Evolutionary conservation across 2,888 invertebrate species (phyloP).

Genomic region (Chrysodeixis includens): DNA sequence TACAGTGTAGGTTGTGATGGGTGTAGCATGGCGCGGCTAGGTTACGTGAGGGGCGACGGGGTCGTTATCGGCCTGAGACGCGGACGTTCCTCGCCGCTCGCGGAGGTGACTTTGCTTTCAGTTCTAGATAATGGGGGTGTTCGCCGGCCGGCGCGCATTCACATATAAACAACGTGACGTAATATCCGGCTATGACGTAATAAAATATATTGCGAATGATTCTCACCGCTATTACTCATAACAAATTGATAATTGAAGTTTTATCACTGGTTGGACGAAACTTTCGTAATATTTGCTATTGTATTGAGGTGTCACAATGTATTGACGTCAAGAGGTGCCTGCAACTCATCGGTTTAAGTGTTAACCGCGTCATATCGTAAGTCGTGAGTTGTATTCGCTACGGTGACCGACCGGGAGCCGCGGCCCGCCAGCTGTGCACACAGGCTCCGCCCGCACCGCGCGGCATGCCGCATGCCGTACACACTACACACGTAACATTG

Average conservation of each 20-base stretch:
- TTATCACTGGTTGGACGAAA: conserved; percentile 25
- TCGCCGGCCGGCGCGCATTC: conserved; percentile 49
- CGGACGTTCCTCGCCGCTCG: conserved; percentile 55
- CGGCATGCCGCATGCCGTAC: conserved; percentile 24
- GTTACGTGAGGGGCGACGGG: conserved; percentile 60
- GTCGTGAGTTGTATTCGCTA: conserved; percentile 60
- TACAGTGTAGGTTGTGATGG: conserved; percentile 42
- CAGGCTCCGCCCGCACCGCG: conserved; percentile 59
- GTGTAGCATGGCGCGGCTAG: conserved; percentile 49
- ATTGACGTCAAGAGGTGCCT: conserved; percentile 46
- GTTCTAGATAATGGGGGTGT: conserved; percentile 63
- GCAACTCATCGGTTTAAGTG: conserved; percentile 37
- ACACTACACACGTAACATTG: conserved; percentile 78
- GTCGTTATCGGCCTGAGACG: conserved; percentile 66
- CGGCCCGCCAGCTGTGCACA: conserved; percentile 69
- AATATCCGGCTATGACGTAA: conserved; percentile 61
- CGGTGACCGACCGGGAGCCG: conserved; percentile 64
- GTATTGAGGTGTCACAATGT: conserved; percentile 8
- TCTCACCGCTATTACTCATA: conserved; percentile 50
- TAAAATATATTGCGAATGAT: conserved; percentile 47
- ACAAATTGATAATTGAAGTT: conserved; percentile 45
- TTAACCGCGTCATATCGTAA: conserved; percentile 50
- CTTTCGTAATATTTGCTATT: conserved; percentile 14
- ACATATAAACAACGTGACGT: conserved; percentile 59
- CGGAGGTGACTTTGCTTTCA: conserved; percentile 74